These are phyloP conservation scores for Bradypus variegatus DNA, from an alignment of 2,797 vertebrate species.

Conservation along the genomic window DNA sequence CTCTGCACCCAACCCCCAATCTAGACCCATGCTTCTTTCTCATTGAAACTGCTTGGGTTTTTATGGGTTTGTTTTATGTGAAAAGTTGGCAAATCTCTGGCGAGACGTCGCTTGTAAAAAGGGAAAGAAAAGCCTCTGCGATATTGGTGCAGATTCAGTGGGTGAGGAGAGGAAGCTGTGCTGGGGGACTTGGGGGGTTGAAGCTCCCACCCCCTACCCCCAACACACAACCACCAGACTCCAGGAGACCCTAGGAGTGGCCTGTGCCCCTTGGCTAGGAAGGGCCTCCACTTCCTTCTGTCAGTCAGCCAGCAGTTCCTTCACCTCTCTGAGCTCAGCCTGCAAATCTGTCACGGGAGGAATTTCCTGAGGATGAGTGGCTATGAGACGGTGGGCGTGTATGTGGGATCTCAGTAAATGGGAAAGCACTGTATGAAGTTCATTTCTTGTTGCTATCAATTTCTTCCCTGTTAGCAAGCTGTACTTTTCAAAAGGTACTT, in stretches of 20 bases:
- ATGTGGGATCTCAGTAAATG: neutral
- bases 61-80: slow-evolving; percentile 64
- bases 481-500: neutral
- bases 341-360: neutral
- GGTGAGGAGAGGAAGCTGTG: neutral
- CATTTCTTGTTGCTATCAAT: too few relatives aligned
- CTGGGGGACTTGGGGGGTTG: neutral
- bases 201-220: neutral
- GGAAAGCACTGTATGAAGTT: neutral
- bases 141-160: neutral
- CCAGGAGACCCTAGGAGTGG: neutral
- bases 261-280: too few relatives aligned
- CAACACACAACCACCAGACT: neutral
- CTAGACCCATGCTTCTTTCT: neutral
- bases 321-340: neutral
- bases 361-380: neutral
- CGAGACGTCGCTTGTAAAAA: slow-evolving; percentile 65
- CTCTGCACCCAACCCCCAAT: neutral
- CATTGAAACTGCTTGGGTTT: slow-evolving; percentile 58
- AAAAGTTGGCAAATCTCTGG: slow-evolving; percentile 62
- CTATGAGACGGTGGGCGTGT: neutral
- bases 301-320: neutral
- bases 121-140: neutral
- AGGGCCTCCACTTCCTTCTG: rapidly evolving
- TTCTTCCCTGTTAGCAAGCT: neutral